Evolutionary conservation across 1,140 invertebrate species (phyloP), one percentile per base, ranked within the genome.

Genomic region (Dendroctonus ponderosae): DNA sequence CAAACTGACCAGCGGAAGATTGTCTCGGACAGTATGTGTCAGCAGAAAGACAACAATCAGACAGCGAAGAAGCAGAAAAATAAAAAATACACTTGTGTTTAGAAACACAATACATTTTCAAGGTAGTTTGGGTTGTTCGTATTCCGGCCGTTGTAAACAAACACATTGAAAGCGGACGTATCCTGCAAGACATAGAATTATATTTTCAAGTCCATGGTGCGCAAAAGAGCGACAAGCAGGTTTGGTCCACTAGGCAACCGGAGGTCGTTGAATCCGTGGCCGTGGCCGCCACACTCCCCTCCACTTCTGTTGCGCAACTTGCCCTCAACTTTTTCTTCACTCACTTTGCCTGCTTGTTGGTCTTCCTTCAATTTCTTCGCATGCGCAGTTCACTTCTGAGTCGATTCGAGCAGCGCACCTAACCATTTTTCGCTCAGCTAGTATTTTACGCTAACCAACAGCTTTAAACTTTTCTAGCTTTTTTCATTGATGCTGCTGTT

Each of bases 231-330:
- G 41, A 75, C 75, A 75, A 74, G 75, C 49, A 62, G 39, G 49
- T 79, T 78, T 75, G 76, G 76, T 77, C 78, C 76, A 79, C 76
- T 79, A 77, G 77, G 76, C 77, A 77, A 79, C 72, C 69, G 69
- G 75, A 78, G 76, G 76, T 79, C 76, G 74, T 79, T 78, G 77
- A 77, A 74, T 74, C 75, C 73, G 57, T 72, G 74, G 71, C 76
- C 75, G 67, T 77, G 74, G 71, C 73, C 74, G 66, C 51, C 14
- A 49, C 42, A 54, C 12, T 49, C 58, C 58, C 62, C 37, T n/a
- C 40, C 60, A 39, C 14, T 15, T 26, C 43, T 42, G 68, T 74
- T 74, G 74, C 72, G 72, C 72, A 75, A 74, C 67, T 74, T 57
- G 51, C 46, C 54, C 71, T 69, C 68, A 40, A 61, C 59, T 60